Percentiles rank a stretch among this genome's conserved stretches.
Evolutionary conservation across 2,113 vertebrate species (phyloP).

Genomic region (Tupaia chinensis): DNA sequence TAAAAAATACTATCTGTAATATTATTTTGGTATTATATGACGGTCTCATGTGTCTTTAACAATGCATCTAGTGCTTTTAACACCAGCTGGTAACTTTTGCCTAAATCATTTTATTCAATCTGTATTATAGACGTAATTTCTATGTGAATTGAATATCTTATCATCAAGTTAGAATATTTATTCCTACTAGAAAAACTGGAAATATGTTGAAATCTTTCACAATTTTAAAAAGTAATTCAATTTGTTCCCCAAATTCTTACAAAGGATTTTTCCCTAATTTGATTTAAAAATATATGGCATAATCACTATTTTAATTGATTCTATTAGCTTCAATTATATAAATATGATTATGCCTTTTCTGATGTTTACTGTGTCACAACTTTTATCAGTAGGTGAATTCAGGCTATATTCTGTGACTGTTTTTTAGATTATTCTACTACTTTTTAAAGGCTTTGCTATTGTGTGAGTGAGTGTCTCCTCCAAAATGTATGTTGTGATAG

Average conservation of each 20-base stretch:
- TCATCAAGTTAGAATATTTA: neutral
- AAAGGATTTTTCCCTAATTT: neutral
- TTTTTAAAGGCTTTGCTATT: neutral
- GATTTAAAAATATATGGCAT: neutral
- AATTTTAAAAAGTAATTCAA: neutral
- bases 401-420: neutral
- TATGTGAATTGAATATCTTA: neutral
- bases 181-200: neutral
- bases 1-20: neutral
- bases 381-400: neutral
- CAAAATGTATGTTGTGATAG: neutral
- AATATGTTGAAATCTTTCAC: neutral
- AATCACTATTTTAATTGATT: neutral
- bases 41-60: neutral
- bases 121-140: neutral
- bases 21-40: neutral
- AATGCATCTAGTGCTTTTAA: neutral
- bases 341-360: neutral
- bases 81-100: neutral
- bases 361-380: neutral
- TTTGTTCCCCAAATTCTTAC: neutral
- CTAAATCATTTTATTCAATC: neutral
- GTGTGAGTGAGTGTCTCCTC: neutral
- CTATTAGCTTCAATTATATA: neutral
- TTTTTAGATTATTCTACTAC: neutral